Evolutionary conservation across 2,113 vertebrate genomes (phyloP), one percentile per base, ranked within the genome.

Genomic region (Pogonocichla stellata): DNA sequence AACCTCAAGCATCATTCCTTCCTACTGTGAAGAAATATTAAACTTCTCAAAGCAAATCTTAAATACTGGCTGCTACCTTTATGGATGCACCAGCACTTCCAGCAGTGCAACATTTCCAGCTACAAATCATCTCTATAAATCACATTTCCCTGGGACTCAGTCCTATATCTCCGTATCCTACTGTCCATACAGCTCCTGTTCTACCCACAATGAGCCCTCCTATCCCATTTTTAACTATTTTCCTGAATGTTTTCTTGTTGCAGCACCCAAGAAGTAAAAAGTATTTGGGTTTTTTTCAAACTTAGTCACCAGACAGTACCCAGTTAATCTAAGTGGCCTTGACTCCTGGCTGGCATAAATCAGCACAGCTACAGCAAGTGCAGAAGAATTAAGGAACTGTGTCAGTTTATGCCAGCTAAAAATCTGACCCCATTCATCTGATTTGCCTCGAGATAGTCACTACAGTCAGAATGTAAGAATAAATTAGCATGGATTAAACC

Each of bases 401-500:
- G 87, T 78, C 85, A 83, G 22, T 53, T 78, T 61, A 83, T 25
- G 57, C 56, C 60, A 78, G 67, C 60, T 92, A 80, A 82, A 88
- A 70, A 83, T 74, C 85, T 93, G 93, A 90, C 92, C 94, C 70
- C 1, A 5, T 38, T 93, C 80, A 72, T 82, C 93, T 93, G 92
- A 83, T 92, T 77, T 91, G 58, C 83, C 90, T 93, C 47, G 8
- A 96, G 88, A 77, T 66, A 95, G 92, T 93, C 91, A 73, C 90
- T 88, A 85, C 51, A 92, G 90, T 81, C 92, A 95, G 77, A 92
- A 64, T 65, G 42, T 53, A 93, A 91, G 85, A 96, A 95, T 83
- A 94, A 92, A 93, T 70, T 88, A 95, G 80, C 88, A 95, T 45
- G 69, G 91, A 96, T 95, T 90, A 97, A 97, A 91, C 74, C 80